Evolutionary conservation across 2,888 invertebrate genomes (phyloP).

Genomic region (Macrosiphum euphorbiae): DNA sequence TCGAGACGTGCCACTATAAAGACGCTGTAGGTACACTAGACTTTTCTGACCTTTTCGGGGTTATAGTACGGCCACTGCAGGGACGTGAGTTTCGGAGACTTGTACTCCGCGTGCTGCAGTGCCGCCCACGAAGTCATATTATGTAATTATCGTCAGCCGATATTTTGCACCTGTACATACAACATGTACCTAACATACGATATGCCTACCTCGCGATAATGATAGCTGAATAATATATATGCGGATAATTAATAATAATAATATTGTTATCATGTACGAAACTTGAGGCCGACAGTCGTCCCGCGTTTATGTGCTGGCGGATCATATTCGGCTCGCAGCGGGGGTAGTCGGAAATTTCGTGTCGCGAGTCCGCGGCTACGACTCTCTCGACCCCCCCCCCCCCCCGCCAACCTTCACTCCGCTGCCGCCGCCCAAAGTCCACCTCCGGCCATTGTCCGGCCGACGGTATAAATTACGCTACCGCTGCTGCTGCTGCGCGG

Average conservation of each 20-base stretch:
- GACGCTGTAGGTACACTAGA: background rate
- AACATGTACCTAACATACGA: too few species aligned
- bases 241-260: background rate
- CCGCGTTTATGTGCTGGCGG: too few species aligned
- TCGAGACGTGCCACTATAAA: background rate
- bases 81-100: background rate
- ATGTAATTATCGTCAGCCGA: background rate
- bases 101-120: background rate
- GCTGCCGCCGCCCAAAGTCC: background rate
- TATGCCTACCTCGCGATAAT: background rate
- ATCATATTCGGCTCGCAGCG: conserved; percentile 41
- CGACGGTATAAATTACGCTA: conserved; percentile 43
- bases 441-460: conserved; percentile 9
- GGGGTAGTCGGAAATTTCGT: conserved; percentile 44
- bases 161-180: background rate
- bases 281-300: too few species aligned
- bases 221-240: background rate
- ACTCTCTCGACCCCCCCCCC: background rate
- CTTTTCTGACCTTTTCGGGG: background rate
- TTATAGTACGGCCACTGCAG: background rate
- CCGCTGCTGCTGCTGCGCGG: background rate
- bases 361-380: conserved; percentile 10
- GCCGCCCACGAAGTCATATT: background rate
- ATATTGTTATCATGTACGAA: background rate
- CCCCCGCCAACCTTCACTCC: background rate